These are phyloP conservation scores for Morpho achilles DNA, from an alignment of 2,888 invertebrate species.

Conservation along the genomic window DNA sequence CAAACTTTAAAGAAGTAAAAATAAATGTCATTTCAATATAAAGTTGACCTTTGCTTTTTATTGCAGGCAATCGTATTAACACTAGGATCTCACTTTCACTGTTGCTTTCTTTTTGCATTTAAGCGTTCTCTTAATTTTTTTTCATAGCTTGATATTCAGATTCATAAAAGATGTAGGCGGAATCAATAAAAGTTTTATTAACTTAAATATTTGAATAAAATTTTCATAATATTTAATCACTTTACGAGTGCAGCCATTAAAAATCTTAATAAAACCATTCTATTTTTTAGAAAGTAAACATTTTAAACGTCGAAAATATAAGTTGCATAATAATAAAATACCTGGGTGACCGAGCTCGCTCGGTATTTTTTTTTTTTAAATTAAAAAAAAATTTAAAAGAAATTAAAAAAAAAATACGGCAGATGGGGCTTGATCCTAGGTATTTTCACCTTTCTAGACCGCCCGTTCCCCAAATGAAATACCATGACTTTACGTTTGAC, in stretches of 20 bases:
- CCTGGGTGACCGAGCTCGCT: no score
- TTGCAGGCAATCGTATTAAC: conserved; percentile 3
- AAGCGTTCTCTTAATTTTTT: background rate
- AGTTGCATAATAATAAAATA: no score
- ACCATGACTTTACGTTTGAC: no score
- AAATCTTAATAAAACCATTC: no score
- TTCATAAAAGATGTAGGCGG: background rate
- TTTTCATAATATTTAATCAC: background rate
- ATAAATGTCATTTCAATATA: conserved; percentile 2
- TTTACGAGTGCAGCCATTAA: background rate
- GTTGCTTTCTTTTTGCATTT: conserved; percentile 1
- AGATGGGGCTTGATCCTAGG: no score
- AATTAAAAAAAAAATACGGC: no score
- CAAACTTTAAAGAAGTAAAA: background rate
- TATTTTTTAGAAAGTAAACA: no score
- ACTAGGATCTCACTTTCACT: conserved; percentile 10
- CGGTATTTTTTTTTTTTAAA: no score
- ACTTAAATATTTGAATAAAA: background rate
- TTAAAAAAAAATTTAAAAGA: no score
- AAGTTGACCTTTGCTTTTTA: conserved; percentile 4
- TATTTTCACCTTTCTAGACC: no score
- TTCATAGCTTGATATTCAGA: background rate
- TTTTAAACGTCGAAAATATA: no score
- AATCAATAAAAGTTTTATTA: conserved; percentile 3
- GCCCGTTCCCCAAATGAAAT: no score